Evolutionary conservation across 2,797 vertebrate species (phyloP), one percentile per base, ranked within the genome.

Genomic region (Catamblyrhynchus diadema): DNA sequence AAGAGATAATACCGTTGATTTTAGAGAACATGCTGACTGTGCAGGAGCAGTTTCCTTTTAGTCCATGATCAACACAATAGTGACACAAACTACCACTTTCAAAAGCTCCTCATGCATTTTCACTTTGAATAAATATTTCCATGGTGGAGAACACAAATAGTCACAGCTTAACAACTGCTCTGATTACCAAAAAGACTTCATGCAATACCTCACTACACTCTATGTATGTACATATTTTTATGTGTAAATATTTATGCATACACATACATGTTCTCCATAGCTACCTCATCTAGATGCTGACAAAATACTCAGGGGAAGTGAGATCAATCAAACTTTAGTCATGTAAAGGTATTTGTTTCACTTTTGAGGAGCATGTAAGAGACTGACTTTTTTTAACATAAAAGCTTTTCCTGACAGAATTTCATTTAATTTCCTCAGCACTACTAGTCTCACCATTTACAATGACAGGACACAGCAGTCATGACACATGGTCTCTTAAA

Each of bases 91-190:
- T 28, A 81, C 33, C 44, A 73, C 41, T 90, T 92, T 69, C 48
- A 45, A 69, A 88, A 79, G 65, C 30, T 37, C 33, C 27, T 66
- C 35, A 6, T 14, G 42, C n/a, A n/a, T 93, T 95, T 84, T 88
- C 56, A 67, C 57, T 82, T 94, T 83, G 84, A 97, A 57, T 87
- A 93, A 86, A 42, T 74, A 79, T 81, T 95, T 95, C 92, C 74
- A 47, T 2, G 4, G 50, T 37, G 22, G 19, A 86, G n/a, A 94
- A 69, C 20, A 86, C 57, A 80, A 91, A 77, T 23, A 88, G 65
- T 41, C 35, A 91, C 53, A 96, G 53, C 20, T 66, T 72, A 59
- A 39, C 59, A 92, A 73, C 59, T 62, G 35, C 39, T 85, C 57
- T 47, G 47, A 42, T 54, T 69, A 75, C 6, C 33, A 67, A 56